These are phyloP conservation scores for Tapirus terrestris DNA, from an alignment of 2,113 vertebrate genomes.

Conservation along the genomic window DNA sequence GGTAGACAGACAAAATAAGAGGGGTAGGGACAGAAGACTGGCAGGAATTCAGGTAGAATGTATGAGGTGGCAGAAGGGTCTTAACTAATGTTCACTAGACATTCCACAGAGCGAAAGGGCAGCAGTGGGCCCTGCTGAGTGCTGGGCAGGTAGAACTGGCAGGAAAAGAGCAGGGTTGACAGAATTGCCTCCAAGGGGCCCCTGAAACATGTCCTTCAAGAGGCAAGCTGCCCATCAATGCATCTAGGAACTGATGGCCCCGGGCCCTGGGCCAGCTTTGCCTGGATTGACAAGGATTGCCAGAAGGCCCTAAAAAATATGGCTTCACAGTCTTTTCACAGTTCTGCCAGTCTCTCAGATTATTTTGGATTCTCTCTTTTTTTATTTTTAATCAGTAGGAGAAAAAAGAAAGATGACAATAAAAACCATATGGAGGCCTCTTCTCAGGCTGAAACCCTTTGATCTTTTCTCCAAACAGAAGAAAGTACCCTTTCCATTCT, in stretches of 20 bases:
- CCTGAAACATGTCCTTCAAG: not conserved
- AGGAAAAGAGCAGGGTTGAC: not conserved
- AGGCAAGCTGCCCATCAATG: not conserved
- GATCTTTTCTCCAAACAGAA: conserved; percentile 38
- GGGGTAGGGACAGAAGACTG: not conserved
- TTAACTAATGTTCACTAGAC: not conserved
- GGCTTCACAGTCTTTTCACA: conserved; percentile 46
- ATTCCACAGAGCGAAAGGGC: not conserved
- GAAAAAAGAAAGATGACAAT: conserved; percentile 51
- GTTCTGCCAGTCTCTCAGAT: conserved; percentile 28
- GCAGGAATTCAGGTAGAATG: not conserved
- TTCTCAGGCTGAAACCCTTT: conserved; percentile 26
- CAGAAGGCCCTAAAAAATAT: conserved; percentile 49
- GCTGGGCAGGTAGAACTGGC: not conserved
- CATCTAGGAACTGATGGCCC: not conserved
- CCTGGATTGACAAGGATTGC: conserved; percentile 5
- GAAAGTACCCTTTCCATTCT: not conserved
- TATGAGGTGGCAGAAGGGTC: not conserved
- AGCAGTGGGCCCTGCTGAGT: not conserved
- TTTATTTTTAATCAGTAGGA: conserved; percentile 43
- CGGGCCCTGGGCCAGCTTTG: not conserved
- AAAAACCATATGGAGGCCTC: conserved; percentile 48
- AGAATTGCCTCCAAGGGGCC: not conserved
- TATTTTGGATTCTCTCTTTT: conserved; percentile 12
- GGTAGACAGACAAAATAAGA: not conserved